Percentiles rank a stretch among this genome's conserved stretches.
Conservation (phyloP, 2,113 vertebrate genomes). For the Colinus virginianus region DNA sequence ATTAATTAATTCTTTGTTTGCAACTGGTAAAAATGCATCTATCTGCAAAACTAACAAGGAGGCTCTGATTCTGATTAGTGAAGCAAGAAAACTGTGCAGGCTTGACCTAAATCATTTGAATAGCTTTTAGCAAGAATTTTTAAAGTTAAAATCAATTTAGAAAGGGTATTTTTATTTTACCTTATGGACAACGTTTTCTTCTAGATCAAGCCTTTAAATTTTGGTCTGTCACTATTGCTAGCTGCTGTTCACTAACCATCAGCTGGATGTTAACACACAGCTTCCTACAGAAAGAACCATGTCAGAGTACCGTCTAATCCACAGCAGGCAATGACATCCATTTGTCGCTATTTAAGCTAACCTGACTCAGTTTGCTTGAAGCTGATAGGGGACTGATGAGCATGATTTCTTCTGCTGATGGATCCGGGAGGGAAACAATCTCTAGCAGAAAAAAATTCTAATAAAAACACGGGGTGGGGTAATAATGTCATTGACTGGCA, state of each 20-base stretch:
- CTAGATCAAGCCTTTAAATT: neutral
- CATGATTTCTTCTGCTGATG: neutral
- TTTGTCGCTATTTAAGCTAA: neutral
- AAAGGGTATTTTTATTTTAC: neutral
- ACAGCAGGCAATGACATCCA: neutral
- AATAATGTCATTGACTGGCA: neutral
- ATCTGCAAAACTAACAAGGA: neutral
- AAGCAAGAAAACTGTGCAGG: neutral
- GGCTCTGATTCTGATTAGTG: slow-evolving; percentile 15
- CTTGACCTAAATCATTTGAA: slow-evolving; percentile 33
- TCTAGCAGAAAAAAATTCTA: neutral
- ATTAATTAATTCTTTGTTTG: neutral
- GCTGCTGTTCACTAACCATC: neutral
- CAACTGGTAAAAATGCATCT: slow-evolving; percentile 23
- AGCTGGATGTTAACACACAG: neutral
- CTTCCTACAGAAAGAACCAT: neutral
- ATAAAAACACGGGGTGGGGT: neutral
- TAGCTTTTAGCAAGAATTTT: neutral
- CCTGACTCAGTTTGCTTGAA: neutral
- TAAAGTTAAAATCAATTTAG: slow-evolving; percentile 13
- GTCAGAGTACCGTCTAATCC: neutral
- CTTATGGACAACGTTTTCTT: neutral
- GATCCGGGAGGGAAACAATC: neutral
- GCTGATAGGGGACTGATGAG: neutral
- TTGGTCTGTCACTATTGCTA: neutral